These are phyloP conservation scores for Oreochromis spilurus DNA, from an alignment of 2,113 vertebrate genomes.

Conservation along the genomic window DNA sequence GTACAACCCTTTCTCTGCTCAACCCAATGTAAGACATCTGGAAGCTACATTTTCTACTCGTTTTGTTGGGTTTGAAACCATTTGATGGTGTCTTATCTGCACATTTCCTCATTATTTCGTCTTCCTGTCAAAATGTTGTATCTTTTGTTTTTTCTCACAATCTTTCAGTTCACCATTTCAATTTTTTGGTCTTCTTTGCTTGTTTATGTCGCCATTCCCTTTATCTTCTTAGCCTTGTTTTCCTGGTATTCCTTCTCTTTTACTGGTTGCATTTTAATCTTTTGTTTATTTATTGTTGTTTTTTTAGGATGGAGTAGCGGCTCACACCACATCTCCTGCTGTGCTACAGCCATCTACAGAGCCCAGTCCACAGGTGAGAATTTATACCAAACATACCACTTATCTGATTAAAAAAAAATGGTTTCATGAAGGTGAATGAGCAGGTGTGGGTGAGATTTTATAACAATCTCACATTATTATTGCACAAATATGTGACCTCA, in stretches of 20 bases:
- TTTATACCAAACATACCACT: neutral
- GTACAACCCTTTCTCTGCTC: conserved; percentile 84
- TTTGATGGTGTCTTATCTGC: neutral
- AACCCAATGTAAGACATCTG: conserved; percentile 69
- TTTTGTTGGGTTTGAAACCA: neutral
- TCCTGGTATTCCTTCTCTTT: neutral
- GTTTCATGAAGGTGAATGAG: neutral
- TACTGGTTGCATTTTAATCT: neutral
- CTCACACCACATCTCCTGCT: conserved; percentile 75
- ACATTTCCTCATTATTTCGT: neutral
- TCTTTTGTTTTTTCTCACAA: neutral
- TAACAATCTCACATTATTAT: neutral
- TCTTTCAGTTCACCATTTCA: neutral
- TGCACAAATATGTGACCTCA: neutral
- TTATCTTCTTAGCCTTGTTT: neutral
- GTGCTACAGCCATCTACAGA: conserved; percentile 90
- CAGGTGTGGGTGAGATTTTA: neutral
- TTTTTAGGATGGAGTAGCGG: conserved; percentile 67
- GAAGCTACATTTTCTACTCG: neutral
- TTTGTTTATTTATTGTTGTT: neutral
- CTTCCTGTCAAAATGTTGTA: neutral
- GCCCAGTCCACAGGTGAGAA: conserved; percentile 84
- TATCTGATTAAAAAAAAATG: neutral
- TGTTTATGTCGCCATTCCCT: neutral
- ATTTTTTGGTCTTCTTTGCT: neutral